Percentiles rank a stretch among this genome's conserved stretches.
phyloP scores from a whole-genome alignment of 1,140 invertebrate species.

The Eupeodes corollae region DNA sequence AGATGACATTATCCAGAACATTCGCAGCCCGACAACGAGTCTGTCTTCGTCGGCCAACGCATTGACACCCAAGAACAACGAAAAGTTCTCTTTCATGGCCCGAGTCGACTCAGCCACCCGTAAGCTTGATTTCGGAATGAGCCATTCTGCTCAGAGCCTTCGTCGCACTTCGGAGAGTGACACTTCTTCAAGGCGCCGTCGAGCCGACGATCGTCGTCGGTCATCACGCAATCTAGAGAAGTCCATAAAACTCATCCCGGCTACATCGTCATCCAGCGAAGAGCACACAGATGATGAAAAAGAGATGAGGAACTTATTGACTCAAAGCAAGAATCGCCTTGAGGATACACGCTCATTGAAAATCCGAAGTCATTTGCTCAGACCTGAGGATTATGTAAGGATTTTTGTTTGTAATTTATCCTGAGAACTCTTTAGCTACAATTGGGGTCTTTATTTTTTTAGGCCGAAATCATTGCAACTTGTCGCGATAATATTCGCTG shows the following conservation, averaged over 20 bases:
- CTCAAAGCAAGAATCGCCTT: conserved; percentile 26
- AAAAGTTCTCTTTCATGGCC: neutral
- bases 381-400: conserved; percentile 37
- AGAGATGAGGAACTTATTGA: conserved; percentile 29
- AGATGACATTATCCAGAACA: conserved; percentile 16
- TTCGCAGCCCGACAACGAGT: conserved; percentile 8
- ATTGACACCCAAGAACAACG: conserved; percentile 21
- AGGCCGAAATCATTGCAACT: conserved; percentile 63
- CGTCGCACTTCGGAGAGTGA: conserved; percentile 34
- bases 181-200: conserved; percentile 28
- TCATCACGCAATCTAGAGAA: conserved; percentile 32
- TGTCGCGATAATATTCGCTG: conserved; percentile 63
- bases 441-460: conserved; percentile 11
- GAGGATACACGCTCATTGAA: conserved; percentile 33
- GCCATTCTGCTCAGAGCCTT: conserved; percentile 26
- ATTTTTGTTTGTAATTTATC: no score
- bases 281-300: conserved; percentile 33
- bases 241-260: conserved; percentile 27
- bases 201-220: conserved; percentile 28
- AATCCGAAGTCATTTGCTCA: conserved; percentile 31
- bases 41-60: conserved; percentile 26
- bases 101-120: conserved; percentile 22
- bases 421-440: neutral
- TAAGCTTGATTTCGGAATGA: conserved; percentile 35
- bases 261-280: conserved; percentile 23